These are phyloP conservation scores for Phylloscopus whistleri DNA, from an alignment of 2,113 vertebrate species.

Conservation along the genomic window DNA sequence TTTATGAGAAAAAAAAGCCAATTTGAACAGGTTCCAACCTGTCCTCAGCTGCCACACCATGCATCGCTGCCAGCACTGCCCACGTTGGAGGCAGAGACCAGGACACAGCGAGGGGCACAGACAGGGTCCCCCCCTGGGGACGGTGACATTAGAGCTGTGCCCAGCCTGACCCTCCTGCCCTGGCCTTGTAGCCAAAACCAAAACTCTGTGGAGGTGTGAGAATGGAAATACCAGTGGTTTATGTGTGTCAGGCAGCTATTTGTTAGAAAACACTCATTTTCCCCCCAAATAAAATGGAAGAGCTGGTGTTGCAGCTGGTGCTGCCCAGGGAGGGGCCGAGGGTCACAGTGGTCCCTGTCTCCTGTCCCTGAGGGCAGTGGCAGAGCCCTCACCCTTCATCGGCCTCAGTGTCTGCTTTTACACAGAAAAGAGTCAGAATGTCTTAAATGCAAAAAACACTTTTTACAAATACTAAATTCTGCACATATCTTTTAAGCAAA, in stretches of 20 bases:
- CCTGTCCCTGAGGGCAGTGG: neutral
- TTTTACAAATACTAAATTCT: neutral
- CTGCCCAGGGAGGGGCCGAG: neutral
- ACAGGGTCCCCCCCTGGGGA: neutral
- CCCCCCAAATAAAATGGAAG: neutral
- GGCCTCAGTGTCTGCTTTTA: rapidly evolving
- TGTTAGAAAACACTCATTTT: neutral
- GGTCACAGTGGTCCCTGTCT: rapidly evolving
- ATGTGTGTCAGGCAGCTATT: neutral
- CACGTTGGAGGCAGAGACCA: rapidly evolving
- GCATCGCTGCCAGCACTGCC: neutral
- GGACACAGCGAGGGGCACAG: neutral
- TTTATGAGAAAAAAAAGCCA: neutral
- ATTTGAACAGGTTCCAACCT: neutral
- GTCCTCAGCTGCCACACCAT: neutral
- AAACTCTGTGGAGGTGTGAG: neutral
- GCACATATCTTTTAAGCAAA: rapidly evolving
- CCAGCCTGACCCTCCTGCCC: neutral
- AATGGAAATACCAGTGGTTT: neutral
- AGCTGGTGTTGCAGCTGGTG: neutral
- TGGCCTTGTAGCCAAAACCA: neutral
- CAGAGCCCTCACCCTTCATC: neutral
- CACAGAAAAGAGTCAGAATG: neutral
- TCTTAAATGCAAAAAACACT: neutral
- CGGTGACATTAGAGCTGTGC: neutral